Evolutionary conservation across 2,113 vertebrate genomes (phyloP).

Genomic region (Progne subis): DNA sequence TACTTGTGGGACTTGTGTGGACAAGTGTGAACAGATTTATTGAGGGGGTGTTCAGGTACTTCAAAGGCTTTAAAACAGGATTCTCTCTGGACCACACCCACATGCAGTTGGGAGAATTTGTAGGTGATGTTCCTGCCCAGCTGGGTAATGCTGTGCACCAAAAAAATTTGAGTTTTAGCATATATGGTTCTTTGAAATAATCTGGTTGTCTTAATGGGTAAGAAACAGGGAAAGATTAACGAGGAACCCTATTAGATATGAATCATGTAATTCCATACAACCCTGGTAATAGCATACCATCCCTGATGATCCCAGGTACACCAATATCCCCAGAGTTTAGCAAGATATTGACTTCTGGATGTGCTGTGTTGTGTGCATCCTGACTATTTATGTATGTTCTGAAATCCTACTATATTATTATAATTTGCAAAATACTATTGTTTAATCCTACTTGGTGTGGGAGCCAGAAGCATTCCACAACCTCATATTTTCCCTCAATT

Average conservation of each 20-base stretch:
- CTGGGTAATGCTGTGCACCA: background rate
- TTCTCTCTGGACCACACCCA: background rate
- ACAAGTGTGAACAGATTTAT: background rate
- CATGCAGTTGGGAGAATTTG: background rate
- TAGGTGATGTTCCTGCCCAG: background rate
- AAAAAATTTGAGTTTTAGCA: background rate
- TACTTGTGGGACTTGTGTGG: background rate
- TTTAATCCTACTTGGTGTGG: background rate
- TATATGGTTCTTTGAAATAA: background rate
- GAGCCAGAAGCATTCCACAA: background rate
- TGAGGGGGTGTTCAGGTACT: accelerated
- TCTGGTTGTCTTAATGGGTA: background rate
- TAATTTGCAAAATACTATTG: background rate
- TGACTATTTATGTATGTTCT: background rate
- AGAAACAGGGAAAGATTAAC: background rate
- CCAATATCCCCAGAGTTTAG: background rate
- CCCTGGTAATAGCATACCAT: background rate
- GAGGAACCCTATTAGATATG: background rate
- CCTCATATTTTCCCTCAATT: background rate
- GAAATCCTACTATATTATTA: background rate
- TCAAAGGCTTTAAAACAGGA: background rate
- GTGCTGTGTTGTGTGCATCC: background rate
- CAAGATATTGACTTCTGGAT: background rate
- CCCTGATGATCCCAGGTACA: accelerated
- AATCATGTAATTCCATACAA: background rate